phyloP scores from a whole-genome alignment of 2,797 vertebrate genomes.

The Sebastes minor region DNA sequence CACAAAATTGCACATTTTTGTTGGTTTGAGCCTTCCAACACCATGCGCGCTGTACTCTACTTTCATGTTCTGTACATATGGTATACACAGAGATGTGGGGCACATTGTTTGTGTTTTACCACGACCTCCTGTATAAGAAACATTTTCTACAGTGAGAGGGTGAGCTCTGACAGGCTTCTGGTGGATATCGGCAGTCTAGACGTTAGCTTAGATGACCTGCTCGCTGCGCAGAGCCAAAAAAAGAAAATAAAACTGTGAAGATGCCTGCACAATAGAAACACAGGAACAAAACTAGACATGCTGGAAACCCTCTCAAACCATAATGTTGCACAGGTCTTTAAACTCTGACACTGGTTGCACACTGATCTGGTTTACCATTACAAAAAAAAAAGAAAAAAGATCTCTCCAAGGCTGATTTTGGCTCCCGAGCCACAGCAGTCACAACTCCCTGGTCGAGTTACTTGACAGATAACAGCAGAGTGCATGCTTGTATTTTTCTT shows the following conservation, averaged over 20 bases:
- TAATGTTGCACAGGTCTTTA: constrained; percentile 57
- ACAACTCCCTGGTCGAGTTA: constrained; percentile 49
- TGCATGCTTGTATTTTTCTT: constrained; percentile 77
- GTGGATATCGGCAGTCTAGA: constrained; percentile 75
- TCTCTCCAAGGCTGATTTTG: constrained; percentile 48
- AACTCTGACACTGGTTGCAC: constrained; percentile 63
- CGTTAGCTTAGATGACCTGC: constrained; percentile 71
- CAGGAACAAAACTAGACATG: constrained; percentile 32
- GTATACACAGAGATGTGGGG: constrained; percentile 74
- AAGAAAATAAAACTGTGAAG: constrained; percentile 34
- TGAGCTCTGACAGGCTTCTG: constrained; percentile 72
- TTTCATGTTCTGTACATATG: constrained; percentile 77
- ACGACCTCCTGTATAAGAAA: constrained; percentile 72
- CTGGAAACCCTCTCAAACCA: constrained; percentile 47
- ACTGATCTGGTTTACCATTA: constrained; percentile 59
- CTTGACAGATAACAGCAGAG: constrained; percentile 65
- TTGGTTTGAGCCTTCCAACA: constrained; percentile 85
- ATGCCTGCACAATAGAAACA: constrained; percentile 55
- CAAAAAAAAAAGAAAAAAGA: constrained; percentile 3
- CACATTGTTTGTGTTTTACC: constrained; percentile 76
- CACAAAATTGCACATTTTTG: constrained; percentile 85
- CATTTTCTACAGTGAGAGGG: constrained; percentile 75
- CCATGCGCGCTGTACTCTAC: constrained; percentile 78
- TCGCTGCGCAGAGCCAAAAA: constrained; percentile 62
- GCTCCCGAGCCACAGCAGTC: constrained; percentile 45